Evolutionary conservation across 2,888 invertebrate genomes (phyloP), one percentile per base, ranked within the genome.

Genomic region (Agrochola circellaris): DNA sequence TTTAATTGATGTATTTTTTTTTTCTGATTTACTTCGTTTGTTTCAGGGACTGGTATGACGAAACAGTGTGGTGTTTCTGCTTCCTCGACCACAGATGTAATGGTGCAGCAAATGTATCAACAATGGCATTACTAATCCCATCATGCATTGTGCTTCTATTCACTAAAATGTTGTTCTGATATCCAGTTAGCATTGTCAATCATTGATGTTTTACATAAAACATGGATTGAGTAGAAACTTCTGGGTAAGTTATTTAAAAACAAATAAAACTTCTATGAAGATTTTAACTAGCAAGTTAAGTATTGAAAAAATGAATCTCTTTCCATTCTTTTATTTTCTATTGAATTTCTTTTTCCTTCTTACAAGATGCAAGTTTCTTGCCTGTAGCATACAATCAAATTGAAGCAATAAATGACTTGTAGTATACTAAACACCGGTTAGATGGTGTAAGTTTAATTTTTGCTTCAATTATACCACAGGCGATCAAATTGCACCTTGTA

Each of bases 41-140:
- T 97, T 97, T 75, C 95, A 98, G 99, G 88, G 97, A 98, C 90
- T 98, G 98, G 96, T 99, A 98, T 91, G 98, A 98, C 83, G 97
- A 98, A 87, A 98, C 98, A 13, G 97, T 97, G 60, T 99, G 98
- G 97, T 99, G 99, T 93, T 99, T 99, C 94, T 99, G 99, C 93
- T 99, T 98, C 93, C 98, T 99, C 85, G 99, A 99, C 93, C 98
- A 99, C 92, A 97, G 99, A 90, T 99, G 99, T 94, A 99, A 99
- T 90, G 93, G 96, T 62, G 97, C 97, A 9, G 79, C 94, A 9
- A 86, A 87, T 56, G 80, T 91, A 30, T 88, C 93, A 48, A 88
- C 97, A 85, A 89, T 94, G 81, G 89, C 91, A 67, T 89, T 93
- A 82, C 88, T 95, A 87, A 91, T 93, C 9, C 85, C 91, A 69